Conservation (phyloP, 2,888 invertebrate species). For the Drosophila glabriapex region DNA sequence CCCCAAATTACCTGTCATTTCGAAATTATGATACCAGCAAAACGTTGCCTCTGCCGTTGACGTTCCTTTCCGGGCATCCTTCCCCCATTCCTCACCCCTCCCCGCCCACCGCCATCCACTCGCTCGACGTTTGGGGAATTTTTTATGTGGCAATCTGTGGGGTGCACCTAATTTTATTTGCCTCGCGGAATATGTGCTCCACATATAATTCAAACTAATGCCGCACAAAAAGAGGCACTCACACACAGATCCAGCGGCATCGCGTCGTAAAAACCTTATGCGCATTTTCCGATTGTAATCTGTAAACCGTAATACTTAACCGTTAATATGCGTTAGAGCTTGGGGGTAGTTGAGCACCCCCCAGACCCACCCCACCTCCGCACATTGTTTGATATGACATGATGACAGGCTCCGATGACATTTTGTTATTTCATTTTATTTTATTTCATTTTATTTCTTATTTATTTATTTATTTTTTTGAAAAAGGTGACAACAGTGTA, state of each 20-base stretch:
- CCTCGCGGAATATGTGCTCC: slow-evolving; percentile 32
- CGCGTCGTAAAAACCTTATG: slow-evolving; percentile 72
- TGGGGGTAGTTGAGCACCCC: slow-evolving; percentile 2
- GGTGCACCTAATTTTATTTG: slow-evolving; percentile 69
- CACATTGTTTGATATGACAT: slow-evolving; percentile 47
- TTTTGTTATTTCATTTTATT: slow-evolving; percentile 39
- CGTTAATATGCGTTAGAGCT: slow-evolving; percentile 51
- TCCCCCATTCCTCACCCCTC: background rate
- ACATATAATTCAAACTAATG: slow-evolving; percentile 74
- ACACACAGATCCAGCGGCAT: slow-evolving; percentile 6
- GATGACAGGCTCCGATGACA: slow-evolving; percentile 73
- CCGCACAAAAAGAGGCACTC: slow-evolving; percentile 15
- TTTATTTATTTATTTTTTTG: slow-evolving; percentile 22
- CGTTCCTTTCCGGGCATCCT: slow-evolving; percentile 49
- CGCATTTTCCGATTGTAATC: slow-evolving; percentile 79
- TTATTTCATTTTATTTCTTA: background rate
- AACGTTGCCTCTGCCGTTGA: slow-evolving; percentile 41
- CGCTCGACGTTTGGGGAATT: slow-evolving; percentile 16
- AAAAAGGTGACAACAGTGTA: slow-evolving; percentile 38
- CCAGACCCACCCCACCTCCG: background rate
- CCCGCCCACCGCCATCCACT: slow-evolving; percentile 7
- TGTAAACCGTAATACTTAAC: slow-evolving; percentile 56
- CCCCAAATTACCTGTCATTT: slow-evolving; percentile 78
- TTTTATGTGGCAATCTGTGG: slow-evolving; percentile 35
- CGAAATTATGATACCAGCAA: slow-evolving; percentile 75